These are phyloP conservation scores for Neoscelio sp. DNA, from an alignment of 2,888 invertebrate genomes.

Conservation along the genomic window DNA sequence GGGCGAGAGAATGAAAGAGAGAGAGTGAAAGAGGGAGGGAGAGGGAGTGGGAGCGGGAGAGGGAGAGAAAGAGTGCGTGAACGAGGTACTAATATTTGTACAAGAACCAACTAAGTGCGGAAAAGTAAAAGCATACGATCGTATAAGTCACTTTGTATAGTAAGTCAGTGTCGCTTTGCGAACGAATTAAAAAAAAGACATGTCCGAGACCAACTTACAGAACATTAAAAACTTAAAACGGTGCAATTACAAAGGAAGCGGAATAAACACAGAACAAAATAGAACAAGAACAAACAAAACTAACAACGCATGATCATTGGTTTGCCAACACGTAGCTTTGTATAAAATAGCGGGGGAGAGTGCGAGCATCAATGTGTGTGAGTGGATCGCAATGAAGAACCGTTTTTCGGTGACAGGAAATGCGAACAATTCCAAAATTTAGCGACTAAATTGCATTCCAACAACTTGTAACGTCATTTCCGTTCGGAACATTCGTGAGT, in stretches of 20 bases:
- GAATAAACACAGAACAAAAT: neutral
- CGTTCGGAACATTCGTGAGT: neutral
- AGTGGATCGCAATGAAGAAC: slow-evolving; percentile 35
- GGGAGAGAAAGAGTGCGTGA: slow-evolving; percentile 37
- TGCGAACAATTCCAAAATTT: slow-evolving; percentile 30
- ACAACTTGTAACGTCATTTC: slow-evolving; percentile 24
- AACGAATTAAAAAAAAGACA: slow-evolving; percentile 2
- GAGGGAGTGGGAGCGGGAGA: no score
- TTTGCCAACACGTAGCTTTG: slow-evolving; percentile 60
- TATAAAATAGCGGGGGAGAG: slow-evolving; percentile 36
- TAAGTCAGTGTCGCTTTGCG: slow-evolving; percentile 32
- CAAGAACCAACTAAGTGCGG: slow-evolving; percentile 33
- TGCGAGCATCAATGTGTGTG: slow-evolving; percentile 40
- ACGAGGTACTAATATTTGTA: slow-evolving; percentile 39
- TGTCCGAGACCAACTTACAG: slow-evolving; percentile 33
- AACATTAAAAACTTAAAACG: slow-evolving; percentile 15
- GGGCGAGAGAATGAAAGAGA: no score
- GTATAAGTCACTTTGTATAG: slow-evolving; percentile 54
- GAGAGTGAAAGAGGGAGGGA: no score
- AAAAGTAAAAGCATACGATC: slow-evolving; percentile 16
- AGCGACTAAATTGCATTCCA: slow-evolving; percentile 55
- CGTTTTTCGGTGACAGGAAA: slow-evolving; percentile 32
- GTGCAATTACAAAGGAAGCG: neutral
- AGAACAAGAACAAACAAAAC: neutral
- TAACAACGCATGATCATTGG: slow-evolving; percentile 49